Conservation (phyloP, 2,113 vertebrate genomes). For the Tupaia tana region DNA sequence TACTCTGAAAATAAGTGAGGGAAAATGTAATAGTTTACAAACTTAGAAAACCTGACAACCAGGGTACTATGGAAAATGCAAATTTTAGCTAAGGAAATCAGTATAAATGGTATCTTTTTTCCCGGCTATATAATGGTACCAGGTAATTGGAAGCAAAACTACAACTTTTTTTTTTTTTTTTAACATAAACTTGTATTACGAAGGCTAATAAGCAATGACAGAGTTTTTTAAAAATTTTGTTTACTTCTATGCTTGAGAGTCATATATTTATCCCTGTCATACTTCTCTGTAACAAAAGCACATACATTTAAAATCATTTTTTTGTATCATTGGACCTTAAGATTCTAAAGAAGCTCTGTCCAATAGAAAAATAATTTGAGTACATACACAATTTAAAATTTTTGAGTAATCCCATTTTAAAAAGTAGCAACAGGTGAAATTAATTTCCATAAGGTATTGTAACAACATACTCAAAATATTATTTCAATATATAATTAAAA, state of each 20-base stretch:
- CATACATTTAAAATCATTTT: background rate
- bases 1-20: background rate
- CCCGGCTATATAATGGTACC: background rate
- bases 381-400: background rate
- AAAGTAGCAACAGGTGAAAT: background rate
- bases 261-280: background rate
- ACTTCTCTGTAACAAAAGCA: background rate
- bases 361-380: background rate
- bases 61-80: background rate
- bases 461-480: background rate
- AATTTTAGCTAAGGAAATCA: background rate
- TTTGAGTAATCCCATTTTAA: background rate
- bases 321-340: background rate
- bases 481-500: conserved; percentile 26
- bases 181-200: background rate
- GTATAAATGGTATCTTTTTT: background rate
- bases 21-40: conserved; percentile 24
- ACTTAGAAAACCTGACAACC: background rate
- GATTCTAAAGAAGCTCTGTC: background rate
- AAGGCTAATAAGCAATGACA: background rate
- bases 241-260: background rate
- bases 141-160: conserved; percentile 25
- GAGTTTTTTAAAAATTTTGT: background rate
- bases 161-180: background rate
- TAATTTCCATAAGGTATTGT: background rate